Base-by-base conservation (phyloP, 2,797 vertebrate species). In the Pampus argenteus region DNA sequence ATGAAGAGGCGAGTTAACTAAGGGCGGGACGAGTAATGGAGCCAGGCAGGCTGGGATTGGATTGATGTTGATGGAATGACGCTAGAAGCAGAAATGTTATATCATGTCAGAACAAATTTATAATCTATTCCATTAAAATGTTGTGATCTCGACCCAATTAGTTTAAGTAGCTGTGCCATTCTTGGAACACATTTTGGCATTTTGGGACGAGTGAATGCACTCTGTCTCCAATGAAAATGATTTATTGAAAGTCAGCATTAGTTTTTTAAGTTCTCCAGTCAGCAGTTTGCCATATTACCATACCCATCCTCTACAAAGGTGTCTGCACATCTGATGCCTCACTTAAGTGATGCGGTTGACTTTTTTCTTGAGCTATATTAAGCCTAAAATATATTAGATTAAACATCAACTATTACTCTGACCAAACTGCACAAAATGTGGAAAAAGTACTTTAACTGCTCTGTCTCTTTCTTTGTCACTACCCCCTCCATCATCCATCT, bases 41-140 rank as follows among this genome's bases (percentile, higher is more conserved):
- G 67, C 51, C 59, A 1, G 68, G 0, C 28, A 61, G 69, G 63
- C 51, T 50, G 71, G 51, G 57, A 60, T 26, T 26, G 66, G 44
- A 77, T 47, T 78, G 49, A 84, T 76, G 52, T 5, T 47, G 29
- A 44, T 44, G 15, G 40, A 44, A 17, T 17, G 40, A 44, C n/a
- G 40, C 40, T 44, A 17, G 74, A 68, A 49, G 66, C 10, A 18
- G 64, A 40, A 54, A 29, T 76, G 59, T 84, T 81, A 62, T 79
- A 83, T 55, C 57, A 18, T 1, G n/a, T 88, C 84, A 85, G 80
- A 78, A 81, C 23, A 77, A 86, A 73, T 57, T 59, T 69, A 54
- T 73, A 73, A 81, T 78, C 3, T 61, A 61, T 60, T 74, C 71
- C 79, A 80, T 86, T 78, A 83, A 69, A 79, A 72, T 75, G 71